Base-by-base conservation (phyloP, 2,113 vertebrate species). In the Psittacula cyanocephala region DNA sequence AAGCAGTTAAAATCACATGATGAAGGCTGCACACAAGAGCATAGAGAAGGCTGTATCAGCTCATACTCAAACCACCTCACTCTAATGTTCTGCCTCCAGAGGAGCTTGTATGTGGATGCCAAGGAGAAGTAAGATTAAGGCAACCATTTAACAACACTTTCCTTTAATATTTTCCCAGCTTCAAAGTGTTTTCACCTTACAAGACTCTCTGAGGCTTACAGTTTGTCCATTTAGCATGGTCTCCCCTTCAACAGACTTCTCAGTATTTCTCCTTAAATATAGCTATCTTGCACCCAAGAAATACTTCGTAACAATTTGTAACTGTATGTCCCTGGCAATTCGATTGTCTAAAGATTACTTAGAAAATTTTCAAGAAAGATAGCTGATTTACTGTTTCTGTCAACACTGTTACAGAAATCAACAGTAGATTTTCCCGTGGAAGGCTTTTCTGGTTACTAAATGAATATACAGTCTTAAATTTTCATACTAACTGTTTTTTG, bases 221-320 rank as follows among this genome's bases (percentile, higher is more conserved):
- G 18, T 50, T 77, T 52, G 17, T n/a, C 15, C 20, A 74, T 52
- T 81, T 44, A 84, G 19, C 22, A 55, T 13, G 24, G 7, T 10
- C 28, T 5, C 3, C 6, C 5, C 2, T 2, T 8, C 0, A 0
- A 70, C 2, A 63, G 35, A 62, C n/a, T 55, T 68, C 16, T 9
- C 57, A 47, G 37, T 31, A 70, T 17, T 74, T 39, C 19, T 75
- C 33, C 52, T 57, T 35, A 65, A 63, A 62, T 16, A 43, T 0
- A 82, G 14, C 14, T 77, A 28, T 49, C 37, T 37, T 37, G 8
- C 20, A 89, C 19, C 11, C 39, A 80, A 68, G 28, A 43, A 6
- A 31, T 2, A 65, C 5, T 35, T 75, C 15, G 27, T 29, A 62
- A 80, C 68, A 75, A 72, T 43, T 1, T 27, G 3, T 17, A 89